Evolutionary conservation across 1,140 invertebrate species (phyloP), one percentile per base, ranked within the genome.

Genomic region (Camponotus floridanus): DNA sequence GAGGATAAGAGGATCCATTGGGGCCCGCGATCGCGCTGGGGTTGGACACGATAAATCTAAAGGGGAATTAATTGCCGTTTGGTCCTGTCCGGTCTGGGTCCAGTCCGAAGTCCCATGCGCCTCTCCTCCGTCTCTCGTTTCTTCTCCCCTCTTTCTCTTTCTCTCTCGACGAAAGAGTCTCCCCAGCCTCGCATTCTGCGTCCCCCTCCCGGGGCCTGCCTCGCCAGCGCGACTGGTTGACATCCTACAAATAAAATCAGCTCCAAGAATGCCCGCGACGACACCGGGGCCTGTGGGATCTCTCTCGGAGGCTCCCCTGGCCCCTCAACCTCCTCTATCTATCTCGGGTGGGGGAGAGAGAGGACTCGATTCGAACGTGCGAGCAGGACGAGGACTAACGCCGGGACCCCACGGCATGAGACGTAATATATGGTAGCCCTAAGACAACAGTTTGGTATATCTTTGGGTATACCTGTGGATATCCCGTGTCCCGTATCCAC

Each of bases 181-280:
- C 74, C 80, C 42, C 87, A 61, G 79, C 13, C 76, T 91, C 78
- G 57, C 80, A 88, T 91, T 90, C 88, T 91, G 65, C 83, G 87
- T 73, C 88, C 79, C 88, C 86, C 80, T 87, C 59, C 45, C 81
- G 74, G 31, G 51, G 33, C 76, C 68, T 64, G 13, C 83, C 87
- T 91, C 76, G 86, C 87, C 89, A 88, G 88, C 87, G 89, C 87
- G 89, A 92, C 92, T 92, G 92, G 88, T 93, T 94, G 94, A 94
- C 94, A 93, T 94, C 93, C 93, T 94, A 94, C 94, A 94, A 94
- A 94, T 94, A 94, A 94, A 94, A 94, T 94, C 94, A 94, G 92
- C 93, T 94, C 90, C 89, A 93, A 92, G 93, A 94, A 94, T 94
- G 92, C 92, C 85, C 90, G 92, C 93, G 92, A 94, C 93, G 93